Percentiles rank a stretch among this genome's conserved stretches.
Conservation (phyloP, 2,888 invertebrate genomes). For the Axea sp. region DNA sequence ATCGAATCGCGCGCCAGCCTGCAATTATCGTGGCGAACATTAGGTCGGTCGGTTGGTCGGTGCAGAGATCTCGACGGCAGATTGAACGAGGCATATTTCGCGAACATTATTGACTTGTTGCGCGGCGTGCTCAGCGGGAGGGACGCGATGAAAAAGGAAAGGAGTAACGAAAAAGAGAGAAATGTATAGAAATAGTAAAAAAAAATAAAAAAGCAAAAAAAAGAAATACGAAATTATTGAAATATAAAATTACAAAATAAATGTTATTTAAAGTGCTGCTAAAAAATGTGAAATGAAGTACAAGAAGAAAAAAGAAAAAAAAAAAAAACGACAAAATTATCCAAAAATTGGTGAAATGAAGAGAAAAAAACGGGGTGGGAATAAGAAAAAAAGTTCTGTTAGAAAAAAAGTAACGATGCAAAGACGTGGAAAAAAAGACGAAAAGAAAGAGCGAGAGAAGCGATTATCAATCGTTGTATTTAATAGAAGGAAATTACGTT, state of each 20-base stretch:
- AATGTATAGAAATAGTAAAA: background rate
- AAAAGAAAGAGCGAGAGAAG: constrained; percentile 29
- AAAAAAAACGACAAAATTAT: background rate
- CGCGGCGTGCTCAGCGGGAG: constrained; percentile 44
- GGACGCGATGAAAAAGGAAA: constrained; percentile 24
- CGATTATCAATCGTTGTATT: constrained; percentile 66
- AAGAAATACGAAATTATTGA: background rate
- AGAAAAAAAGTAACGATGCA: background rate
- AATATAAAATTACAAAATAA: no score
- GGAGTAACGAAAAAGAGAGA: constrained; percentile 23
- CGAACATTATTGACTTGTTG: constrained; percentile 72
- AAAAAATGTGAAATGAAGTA: no score
- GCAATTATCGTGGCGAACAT: constrained; percentile 70
- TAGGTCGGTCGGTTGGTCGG: constrained; percentile 60
- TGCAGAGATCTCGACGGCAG: constrained; percentile 63
- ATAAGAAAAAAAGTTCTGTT: no score
- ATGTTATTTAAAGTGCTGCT: no score
- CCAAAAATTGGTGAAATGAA: no score
- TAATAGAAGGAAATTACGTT: constrained; percentile 68
- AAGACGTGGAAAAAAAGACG: constrained; percentile 31
- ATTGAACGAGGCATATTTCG: constrained; percentile 62
- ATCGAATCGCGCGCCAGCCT: constrained; percentile 67
- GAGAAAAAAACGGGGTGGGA: no score
- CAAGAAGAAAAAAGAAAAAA: constrained; percentile 37
- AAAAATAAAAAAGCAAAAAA: constrained; percentile 2